A percentile compares a stretch with the other conserved stretches of the same genome.
phyloP scores from a whole-genome alignment of 2,888 invertebrate genomes.

The Dione vanillae region DNA sequence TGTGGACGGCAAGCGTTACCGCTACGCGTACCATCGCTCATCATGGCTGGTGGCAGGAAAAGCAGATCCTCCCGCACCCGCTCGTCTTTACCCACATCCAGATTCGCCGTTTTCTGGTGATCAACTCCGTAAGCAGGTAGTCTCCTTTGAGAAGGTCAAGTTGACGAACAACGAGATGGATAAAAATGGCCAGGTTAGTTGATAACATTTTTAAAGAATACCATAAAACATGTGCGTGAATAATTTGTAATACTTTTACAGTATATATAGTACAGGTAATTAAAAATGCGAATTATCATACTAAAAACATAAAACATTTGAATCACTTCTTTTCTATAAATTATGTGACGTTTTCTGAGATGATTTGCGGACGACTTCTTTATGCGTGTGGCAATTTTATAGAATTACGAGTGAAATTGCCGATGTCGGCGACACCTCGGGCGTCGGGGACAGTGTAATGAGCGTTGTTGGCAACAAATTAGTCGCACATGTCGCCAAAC shows the following conservation, averaged over 20 bases:
- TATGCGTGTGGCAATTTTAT: conserved; percentile 73
- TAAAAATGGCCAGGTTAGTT: conserved; percentile 95
- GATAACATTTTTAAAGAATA: background rate
- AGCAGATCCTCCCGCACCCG: conserved; percentile 97
- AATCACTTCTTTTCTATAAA: conserved; percentile 33
- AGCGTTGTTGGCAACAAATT: conserved; percentile 77
- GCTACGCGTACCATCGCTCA: conserved; percentile 99
- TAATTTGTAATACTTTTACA: too few relatives aligned
- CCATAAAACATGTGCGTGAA: background rate
- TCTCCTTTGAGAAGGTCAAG: conserved; percentile 99
- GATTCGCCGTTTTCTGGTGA: conserved; percentile 98
- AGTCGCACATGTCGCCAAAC: conserved; percentile 78
- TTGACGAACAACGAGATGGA: conserved; percentile 99
- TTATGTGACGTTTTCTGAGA: conserved; percentile 53
- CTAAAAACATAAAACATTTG: background rate
- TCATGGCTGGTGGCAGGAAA: conserved; percentile 99
- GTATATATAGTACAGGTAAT: background rate
- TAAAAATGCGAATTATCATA: background rate
- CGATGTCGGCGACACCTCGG: conserved; percentile 75
- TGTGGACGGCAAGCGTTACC: conserved; percentile 97
- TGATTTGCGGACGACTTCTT: conserved; percentile 63
- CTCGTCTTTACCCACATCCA: conserved; percentile 97
- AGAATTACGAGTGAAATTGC: conserved; percentile 75
- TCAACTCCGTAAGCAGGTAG: conserved; percentile 97
- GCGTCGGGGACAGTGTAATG: conserved; percentile 72